Base-by-base conservation (phyloP, 2,113 vertebrate species). In the Forbesichthys papilliferus region DNA sequence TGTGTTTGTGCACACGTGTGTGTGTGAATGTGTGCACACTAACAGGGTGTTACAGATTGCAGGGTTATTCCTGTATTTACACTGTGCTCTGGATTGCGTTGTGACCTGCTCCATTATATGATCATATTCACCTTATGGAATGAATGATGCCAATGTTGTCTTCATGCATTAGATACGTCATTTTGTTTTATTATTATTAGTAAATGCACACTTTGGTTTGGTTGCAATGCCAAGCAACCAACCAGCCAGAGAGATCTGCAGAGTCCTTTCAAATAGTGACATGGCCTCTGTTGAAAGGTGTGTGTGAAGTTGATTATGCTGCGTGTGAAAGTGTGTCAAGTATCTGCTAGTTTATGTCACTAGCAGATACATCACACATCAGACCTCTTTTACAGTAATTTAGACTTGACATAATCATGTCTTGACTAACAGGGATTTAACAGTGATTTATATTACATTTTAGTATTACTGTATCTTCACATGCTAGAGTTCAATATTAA, bases 41-140 rank as follows among this genome's bases (percentile, higher is more conserved):
- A 77, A 88, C 84, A 87, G 86, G 84, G 69, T 73, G 68, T 34
- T 69, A 46, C 83, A 80, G 75, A 79, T 78, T 76, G 84, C 13
- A 0, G 36, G 47, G 65, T 51, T 33, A 74, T 71, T 64, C 13
- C n/a, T 36, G 0, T 54, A 70, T 61, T 0, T 54, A 68, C 59
- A 60, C 52, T 54, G 12, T 34, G 54, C 52, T 64, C 60, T 53
- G 63, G 66, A 8, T 42, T 42, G 7, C 7, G 27, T 2, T 3
- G 27, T 27, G 1, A 42, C 36, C 36, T 42, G 36, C 36, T 6
- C 36, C 36, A 42, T 42, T 11, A 52, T 52, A 52, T 9, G 5
- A 52, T 52, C 13, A 52, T 4, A 52, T 4, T 42, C 36, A 14
- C 49, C 13, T n/a, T n/a, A 54, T 54, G 52, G 13, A 54, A 54